Conservation (phyloP, 2,113 vertebrate species). For the Nyctereutes procyonoides region DNA sequence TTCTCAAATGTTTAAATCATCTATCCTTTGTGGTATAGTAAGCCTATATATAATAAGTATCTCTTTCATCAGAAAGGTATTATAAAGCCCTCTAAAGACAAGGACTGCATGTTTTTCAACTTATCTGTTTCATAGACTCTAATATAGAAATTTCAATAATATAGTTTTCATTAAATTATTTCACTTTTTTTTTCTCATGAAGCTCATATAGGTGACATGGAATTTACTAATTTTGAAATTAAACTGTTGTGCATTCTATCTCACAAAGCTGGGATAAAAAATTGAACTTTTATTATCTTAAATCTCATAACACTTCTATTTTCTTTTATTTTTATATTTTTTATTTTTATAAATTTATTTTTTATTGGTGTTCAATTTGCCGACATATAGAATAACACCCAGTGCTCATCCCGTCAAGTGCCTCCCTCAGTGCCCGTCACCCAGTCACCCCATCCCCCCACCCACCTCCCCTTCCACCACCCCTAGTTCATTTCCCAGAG, state of each 20-base stretch:
- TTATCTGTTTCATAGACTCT: background rate
- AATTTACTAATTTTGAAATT: background rate
- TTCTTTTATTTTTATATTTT: background rate
- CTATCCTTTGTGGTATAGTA: background rate
- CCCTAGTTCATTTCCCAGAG: too few species aligned
- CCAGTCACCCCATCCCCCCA: too few species aligned
- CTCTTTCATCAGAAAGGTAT: background rate
- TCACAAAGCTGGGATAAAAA: background rate
- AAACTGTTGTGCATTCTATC: background rate
- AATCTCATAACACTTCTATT: background rate
- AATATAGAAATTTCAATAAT: background rate
- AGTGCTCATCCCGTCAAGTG: too few species aligned
- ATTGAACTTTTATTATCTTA: background rate
- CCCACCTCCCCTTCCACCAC: too few species aligned
- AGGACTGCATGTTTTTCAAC: background rate
- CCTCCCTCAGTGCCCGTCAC: too few species aligned
- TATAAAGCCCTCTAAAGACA: background rate
- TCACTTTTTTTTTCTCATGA: background rate
- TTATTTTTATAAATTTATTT: too few species aligned
- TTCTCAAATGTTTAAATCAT: slow-evolving; percentile 45
- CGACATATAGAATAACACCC: too few species aligned
- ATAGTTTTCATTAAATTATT: slow-evolving; percentile 7
- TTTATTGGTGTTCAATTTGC: too few species aligned
- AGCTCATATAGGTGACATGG: background rate
- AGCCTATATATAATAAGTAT: background rate